A percentile compares a stretch with the other conserved stretches of the same genome.
Evolutionary conservation across 1,140 invertebrate species (phyloP).

Genomic region (Teleopsis dalmanni): DNA sequence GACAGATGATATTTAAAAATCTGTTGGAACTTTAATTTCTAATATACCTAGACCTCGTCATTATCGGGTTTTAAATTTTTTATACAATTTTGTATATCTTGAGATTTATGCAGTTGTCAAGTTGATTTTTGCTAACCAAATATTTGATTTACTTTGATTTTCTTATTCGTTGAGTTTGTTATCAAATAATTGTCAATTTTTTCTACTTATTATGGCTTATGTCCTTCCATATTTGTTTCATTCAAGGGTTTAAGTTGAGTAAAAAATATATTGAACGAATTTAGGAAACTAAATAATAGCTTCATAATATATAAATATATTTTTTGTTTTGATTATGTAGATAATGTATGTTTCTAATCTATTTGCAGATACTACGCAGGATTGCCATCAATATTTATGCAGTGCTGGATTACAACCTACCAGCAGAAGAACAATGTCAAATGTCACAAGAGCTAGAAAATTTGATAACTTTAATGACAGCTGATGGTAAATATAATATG

Average conservation of each 20-base stretch:
- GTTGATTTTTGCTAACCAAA: no score
- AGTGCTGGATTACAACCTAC: slow-evolving; percentile 79
- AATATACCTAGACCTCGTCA: no score
- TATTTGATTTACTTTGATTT: no score
- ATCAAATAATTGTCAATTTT: no score
- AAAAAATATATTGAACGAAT: not conserved
- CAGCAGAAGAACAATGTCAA: slow-evolving; percentile 73
- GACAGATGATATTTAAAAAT: no score
- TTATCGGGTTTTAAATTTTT: no score
- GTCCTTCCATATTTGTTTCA: not conserved
- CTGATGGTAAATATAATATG: slow-evolving; percentile 48
- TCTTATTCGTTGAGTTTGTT: no score
- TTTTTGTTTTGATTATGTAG: not conserved
- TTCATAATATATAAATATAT: not conserved
- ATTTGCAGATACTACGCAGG: slow-evolving; percentile 66
- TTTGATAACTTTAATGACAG: slow-evolving; percentile 77
- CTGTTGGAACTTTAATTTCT: no score
- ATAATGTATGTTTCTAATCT: slow-evolving; percentile 15
- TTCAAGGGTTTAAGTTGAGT: not conserved
- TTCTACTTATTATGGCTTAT: not conserved
- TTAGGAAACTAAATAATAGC: no score
- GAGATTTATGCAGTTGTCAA: no score
- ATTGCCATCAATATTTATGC: slow-evolving; percentile 76
- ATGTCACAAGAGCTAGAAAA: slow-evolving; percentile 77
- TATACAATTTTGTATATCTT: no score